Evolutionary conservation across 2,797 vertebrate genomes (phyloP).

Genomic region (Tinamus major): DNA sequence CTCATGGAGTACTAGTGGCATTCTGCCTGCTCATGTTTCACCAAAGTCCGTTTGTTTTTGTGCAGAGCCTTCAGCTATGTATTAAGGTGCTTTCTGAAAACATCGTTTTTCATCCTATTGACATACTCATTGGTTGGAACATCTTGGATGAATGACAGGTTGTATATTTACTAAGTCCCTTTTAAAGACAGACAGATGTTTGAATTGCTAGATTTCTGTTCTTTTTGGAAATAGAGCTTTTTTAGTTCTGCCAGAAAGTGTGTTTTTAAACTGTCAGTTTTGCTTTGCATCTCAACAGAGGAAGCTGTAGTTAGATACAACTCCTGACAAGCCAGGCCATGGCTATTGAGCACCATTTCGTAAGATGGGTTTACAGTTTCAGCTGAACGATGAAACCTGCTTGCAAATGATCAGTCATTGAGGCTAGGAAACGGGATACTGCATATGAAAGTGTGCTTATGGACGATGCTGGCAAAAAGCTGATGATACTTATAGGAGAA

Average conservation of each 20-base stretch:
- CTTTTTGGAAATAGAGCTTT: not conserved
- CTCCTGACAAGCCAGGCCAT: not conserved
- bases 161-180: not conserved
- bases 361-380: not conserved
- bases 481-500: not conserved
- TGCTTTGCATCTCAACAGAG: not conserved
- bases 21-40: constrained; percentile 53
- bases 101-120: constrained; percentile 33
- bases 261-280: not conserved
- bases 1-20: constrained; percentile 33
- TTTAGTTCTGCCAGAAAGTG: not conserved
- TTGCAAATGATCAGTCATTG: not conserved
- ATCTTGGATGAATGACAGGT: not conserved
- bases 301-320: not conserved
- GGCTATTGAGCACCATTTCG: not conserved
- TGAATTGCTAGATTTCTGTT: not conserved
- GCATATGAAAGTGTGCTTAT: not conserved
- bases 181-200: constrained; percentile 17
- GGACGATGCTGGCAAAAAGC: not conserved
- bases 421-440: not conserved
- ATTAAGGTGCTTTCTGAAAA: constrained; percentile 43
- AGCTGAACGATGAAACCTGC: not conserved
- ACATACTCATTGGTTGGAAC: constrained; percentile 31
- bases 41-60: constrained; percentile 30
- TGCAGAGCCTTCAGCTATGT: not conserved